A percentile compares a stretch with the other conserved stretches of the same genome.
phyloP scores from a whole-genome alignment of 2,797 vertebrate species.

The Tachyglossus aculeatus region DNA sequence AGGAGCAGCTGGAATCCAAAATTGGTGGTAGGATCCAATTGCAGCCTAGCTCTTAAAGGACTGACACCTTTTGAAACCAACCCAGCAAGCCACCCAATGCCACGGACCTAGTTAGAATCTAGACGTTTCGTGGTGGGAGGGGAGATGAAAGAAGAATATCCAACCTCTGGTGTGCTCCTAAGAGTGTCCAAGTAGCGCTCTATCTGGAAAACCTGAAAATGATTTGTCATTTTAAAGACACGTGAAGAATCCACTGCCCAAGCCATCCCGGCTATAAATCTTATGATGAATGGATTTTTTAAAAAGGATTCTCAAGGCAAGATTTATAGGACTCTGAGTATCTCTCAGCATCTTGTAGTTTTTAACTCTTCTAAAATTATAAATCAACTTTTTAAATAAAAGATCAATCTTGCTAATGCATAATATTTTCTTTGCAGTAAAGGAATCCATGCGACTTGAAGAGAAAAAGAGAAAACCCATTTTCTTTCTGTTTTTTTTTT shows the following conservation, averaged over 20 bases:
- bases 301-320: not conserved
- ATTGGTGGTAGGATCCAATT: no score
- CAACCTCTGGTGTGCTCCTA: no score
- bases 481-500: not conserved
- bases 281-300: not conserved
- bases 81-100: no score
- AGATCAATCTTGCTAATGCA: not conserved
- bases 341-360: not conserved
- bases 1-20: no score
- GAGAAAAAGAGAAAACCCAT: not conserved
- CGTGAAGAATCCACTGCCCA: not conserved
- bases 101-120: no score
- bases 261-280: not conserved
- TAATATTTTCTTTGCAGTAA: not conserved
- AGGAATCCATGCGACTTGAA: not conserved
- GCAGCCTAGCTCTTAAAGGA: no score
- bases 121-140: no score
- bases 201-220: no score
- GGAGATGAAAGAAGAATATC: no score
- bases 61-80: no score
- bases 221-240: not conserved
- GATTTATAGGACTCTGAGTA: not conserved
- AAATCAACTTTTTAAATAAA: not conserved
- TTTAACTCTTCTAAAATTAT: not conserved
- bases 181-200: no score